Percentiles rank a stretch among this genome's conserved stretches.
Evolutionary conservation across 2,888 invertebrate species (phyloP).

Genomic region (Acanthoscelides obtectus): DNA sequence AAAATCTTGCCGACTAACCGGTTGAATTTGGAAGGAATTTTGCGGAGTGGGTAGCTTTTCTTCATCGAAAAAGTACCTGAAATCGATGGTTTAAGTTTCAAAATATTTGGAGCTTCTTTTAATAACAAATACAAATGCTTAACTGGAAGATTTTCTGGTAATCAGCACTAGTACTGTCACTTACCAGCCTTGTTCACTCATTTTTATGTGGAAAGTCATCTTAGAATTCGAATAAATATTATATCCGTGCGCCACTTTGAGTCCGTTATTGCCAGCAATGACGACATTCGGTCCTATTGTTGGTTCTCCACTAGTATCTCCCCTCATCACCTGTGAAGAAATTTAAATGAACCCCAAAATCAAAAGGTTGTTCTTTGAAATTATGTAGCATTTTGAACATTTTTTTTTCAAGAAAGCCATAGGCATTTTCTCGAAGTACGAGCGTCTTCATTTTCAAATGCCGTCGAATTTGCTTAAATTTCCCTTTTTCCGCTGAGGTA

Average conservation of each 20-base stretch:
- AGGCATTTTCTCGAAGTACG: too few relatives aligned
- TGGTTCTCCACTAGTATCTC: constrained; percentile 84
- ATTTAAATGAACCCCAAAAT: too few relatives aligned
- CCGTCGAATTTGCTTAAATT: too few relatives aligned
- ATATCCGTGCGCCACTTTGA: constrained; percentile 70
- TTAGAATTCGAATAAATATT: constrained; percentile 55
- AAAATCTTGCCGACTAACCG: constrained; percentile 67
- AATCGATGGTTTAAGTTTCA: too few relatives aligned
- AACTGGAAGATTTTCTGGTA: not conserved
- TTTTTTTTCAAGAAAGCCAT: too few relatives aligned
- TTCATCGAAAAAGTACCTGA: constrained; percentile 56
- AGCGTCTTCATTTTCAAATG: too few relatives aligned
- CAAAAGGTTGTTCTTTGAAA: too few relatives aligned
- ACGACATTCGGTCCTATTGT: constrained; percentile 82
- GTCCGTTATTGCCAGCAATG: constrained; percentile 63
- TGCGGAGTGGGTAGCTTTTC: constrained; percentile 34
- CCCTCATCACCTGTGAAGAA: constrained; percentile 49
- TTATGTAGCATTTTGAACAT: too few relatives aligned
- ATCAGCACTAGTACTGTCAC: not conserved
- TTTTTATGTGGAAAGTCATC: constrained; percentile 58
- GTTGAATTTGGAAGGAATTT: constrained; percentile 55
- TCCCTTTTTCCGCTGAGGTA: too few relatives aligned
- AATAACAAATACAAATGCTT: too few relatives aligned
- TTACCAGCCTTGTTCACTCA: constrained; percentile 62
- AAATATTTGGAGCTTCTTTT: not conserved